Percentiles rank a stretch among this genome's conserved stretches.
These are phyloP conservation scores for Bucco capensis DNA, from an alignment of 2,113 vertebrate species.

Conservation along the genomic window DNA sequence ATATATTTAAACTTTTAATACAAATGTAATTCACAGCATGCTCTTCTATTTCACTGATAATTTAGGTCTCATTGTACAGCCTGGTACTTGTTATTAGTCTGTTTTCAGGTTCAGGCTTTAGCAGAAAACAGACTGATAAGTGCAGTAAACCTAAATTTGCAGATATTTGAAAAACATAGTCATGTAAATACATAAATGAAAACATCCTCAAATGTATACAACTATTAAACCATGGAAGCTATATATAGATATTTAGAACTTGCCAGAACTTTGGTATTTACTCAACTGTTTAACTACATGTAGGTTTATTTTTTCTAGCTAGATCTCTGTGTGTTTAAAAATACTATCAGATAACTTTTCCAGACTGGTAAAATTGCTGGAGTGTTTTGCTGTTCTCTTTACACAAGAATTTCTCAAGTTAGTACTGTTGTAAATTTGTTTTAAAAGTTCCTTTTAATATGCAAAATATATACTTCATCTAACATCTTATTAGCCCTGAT, in stretches of 20 bases:
- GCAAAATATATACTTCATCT: neutral
- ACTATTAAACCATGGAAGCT: neutral
- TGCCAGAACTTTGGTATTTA: conserved; percentile 5
- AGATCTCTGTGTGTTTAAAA: neutral
- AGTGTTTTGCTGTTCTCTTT: neutral
- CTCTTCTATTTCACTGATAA: neutral
- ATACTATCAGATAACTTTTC: neutral
- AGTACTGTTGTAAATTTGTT: neutral
- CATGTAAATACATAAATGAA: conserved; percentile 25
- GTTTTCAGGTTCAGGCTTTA: neutral
- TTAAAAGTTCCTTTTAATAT: neutral
- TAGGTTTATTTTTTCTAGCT: neutral
- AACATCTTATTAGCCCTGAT: neutral
- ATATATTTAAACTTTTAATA: neutral
- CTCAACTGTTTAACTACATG: neutral
- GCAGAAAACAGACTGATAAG: neutral
- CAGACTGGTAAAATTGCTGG: neutral
- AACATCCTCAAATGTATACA: neutral
- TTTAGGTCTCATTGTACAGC: neutral
- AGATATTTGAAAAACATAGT: neutral
- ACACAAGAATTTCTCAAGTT: neutral
- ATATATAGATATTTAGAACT: neutral
- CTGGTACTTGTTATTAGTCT: neutral
- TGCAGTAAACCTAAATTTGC: neutral
- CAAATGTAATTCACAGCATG: neutral